Percentiles rank a stretch among this genome's conserved stretches.
Conservation (phyloP, 2,797 vertebrate genomes). For the Pangasius mekongensis region DNA sequence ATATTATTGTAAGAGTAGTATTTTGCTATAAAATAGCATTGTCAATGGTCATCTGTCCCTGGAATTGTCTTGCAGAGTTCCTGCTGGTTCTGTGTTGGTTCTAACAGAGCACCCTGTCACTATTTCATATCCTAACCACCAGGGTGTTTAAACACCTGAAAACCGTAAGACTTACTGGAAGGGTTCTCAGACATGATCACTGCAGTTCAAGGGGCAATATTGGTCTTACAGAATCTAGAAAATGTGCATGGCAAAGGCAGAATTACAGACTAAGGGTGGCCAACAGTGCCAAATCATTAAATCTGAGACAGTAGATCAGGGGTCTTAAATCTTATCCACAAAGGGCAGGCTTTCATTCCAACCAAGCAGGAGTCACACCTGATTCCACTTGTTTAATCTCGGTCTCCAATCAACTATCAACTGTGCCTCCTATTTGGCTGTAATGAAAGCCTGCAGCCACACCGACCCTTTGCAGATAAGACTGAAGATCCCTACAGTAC, state of each 20-base stretch:
- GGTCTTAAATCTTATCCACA: background rate
- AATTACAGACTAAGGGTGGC: too few relatives aligned
- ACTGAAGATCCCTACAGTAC: background rate
- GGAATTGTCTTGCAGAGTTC: background rate
- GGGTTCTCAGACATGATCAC: background rate
- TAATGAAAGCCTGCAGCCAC: background rate
- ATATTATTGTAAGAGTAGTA: background rate
- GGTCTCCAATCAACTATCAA: background rate
- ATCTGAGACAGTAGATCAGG: background rate
- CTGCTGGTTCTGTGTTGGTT: background rate
- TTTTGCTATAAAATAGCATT: background rate
- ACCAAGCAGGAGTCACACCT: background rate
- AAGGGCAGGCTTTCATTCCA: background rate
- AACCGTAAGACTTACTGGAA: background rate
- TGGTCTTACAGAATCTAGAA: too few relatives aligned
- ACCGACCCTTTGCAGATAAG: background rate
- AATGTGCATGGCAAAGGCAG: too few relatives aligned
- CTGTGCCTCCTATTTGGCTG: background rate
- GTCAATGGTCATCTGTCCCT: background rate
- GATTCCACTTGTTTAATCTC: background rate
- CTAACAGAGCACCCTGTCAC: background rate
- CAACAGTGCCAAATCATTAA: background rate
- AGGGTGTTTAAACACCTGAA: background rate
- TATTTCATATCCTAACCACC: background rate
- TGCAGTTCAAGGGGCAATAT: too few relatives aligned